Conservation (phyloP, 2,113 vertebrate genomes). For the Corydoras sp. region DNA sequence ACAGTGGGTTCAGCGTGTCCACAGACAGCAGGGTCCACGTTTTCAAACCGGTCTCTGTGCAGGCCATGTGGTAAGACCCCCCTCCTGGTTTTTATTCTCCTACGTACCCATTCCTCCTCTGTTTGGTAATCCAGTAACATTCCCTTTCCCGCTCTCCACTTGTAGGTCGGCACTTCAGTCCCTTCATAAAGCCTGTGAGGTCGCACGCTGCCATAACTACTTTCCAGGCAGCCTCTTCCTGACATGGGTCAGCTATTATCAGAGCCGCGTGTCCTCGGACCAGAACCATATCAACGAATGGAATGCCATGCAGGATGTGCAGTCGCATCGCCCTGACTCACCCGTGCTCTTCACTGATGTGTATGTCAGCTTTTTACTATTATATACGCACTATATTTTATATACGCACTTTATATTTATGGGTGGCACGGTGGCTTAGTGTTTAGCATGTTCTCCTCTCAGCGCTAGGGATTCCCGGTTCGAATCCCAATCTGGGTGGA, state of each 20-base stretch:
- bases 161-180: conserved; percentile 93
- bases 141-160: neutral
- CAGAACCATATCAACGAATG: conserved; percentile 92
- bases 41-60: conserved; percentile 72
- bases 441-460: no score
- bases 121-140: conserved; percentile 12
- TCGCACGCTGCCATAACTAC: conserved; percentile 90
- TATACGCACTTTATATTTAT: no score
- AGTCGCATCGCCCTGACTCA: conserved; percentile 90
- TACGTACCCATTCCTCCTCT: conserved; percentile 1
- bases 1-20: conserved; percentile 89
- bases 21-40: conserved; percentile 93
- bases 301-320: conserved; percentile 96
- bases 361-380: conserved; percentile 63
- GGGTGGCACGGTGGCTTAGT: no score
- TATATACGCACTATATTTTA: no score
- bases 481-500: no score
- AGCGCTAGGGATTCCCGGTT: no score
- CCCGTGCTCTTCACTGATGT: conserved; percentile 91
- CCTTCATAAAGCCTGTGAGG: conserved; percentile 93
- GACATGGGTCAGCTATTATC: conserved; percentile 98
- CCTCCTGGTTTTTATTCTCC: no score
- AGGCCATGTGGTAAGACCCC: conserved; percentile 84
- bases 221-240: conserved; percentile 96
- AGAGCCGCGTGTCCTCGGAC: conserved; percentile 90